Percentiles rank a stretch among this genome's conserved stretches.
Conservation (phyloP, 1,140 invertebrate species). For the Drosophila lowei region DNA sequence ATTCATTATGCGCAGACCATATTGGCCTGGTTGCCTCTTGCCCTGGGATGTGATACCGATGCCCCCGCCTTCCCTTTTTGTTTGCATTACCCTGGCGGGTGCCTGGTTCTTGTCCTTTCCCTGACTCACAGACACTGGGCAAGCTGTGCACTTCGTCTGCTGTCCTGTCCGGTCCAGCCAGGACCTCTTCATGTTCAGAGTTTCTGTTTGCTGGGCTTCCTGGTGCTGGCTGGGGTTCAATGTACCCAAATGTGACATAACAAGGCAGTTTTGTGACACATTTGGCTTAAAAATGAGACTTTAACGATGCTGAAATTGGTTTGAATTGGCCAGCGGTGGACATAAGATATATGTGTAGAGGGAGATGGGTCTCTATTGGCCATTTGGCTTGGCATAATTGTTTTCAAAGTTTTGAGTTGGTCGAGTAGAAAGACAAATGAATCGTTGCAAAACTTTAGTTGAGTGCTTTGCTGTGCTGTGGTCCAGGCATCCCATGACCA, state of each 20-base stretch:
- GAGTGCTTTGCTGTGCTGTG: constrained; percentile 2
- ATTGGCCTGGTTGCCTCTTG: constrained; percentile 50
- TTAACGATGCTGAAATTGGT: constrained; percentile 61
- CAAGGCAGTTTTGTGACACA: constrained; percentile 72
- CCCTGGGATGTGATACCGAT: neutral
- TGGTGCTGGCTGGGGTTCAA: constrained; percentile 57
- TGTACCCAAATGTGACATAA: constrained; percentile 65
- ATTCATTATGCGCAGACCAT: constrained; percentile 78
- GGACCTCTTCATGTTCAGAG: constrained; percentile 1
- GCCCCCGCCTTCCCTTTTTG: neutral
- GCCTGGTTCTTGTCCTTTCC: constrained; percentile 32
- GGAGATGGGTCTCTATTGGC: constrained; percentile 32
- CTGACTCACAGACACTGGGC: constrained; percentile 4
- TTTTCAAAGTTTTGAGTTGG: constrained; percentile 59
- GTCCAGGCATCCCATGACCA: constrained; percentile 2
- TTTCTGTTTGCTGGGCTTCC: constrained; percentile 8
- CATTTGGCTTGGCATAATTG: constrained; percentile 65
- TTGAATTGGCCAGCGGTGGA: constrained; percentile 44
- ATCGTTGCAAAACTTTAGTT: constrained; percentile 40
- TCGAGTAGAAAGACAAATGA: constrained; percentile 68
- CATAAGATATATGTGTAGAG: neutral
- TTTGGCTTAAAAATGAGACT: constrained; percentile 75
- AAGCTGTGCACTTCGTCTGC: constrained; percentile 52
- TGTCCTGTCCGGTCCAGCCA: constrained; percentile 27
- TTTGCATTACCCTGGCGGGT: constrained; percentile 8